Evolutionary conservation across 2,113 vertebrate genomes (phyloP).

Genomic region (Hippoglossus stenolepis): DNA sequence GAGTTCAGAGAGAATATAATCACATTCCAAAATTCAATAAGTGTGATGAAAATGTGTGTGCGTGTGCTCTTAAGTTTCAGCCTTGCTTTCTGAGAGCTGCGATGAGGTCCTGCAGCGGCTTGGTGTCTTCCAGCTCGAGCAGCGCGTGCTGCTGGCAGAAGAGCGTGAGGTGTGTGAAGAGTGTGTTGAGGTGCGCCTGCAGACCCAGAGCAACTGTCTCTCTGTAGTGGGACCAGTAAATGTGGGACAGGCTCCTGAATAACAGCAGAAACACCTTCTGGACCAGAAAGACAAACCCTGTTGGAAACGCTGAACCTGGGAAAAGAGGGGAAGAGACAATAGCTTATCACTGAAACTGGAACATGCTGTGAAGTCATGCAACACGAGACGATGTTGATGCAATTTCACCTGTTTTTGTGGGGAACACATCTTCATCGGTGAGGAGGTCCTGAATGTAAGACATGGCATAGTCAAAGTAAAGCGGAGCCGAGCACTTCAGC

Average conservation of each 20-base stretch:
- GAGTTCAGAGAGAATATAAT: not conserved
- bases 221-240: conserved; percentile 86
- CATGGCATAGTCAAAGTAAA: conserved; percentile 86
- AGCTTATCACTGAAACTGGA: not conserved
- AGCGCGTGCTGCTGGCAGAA: conserved; percentile 83
- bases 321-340: not conserved
- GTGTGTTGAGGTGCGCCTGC: conserved; percentile 86
- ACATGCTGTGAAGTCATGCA: not conserved
- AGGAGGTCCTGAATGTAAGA: conserved; percentile 86
- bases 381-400: rapidly evolving
- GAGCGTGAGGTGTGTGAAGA: conserved; percentile 83
- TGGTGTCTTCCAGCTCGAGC: conserved; percentile 81
- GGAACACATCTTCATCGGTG: conserved; percentile 85
- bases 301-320: conserved; percentile 79
- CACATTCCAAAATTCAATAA: conserved; percentile 7
- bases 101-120: conserved; percentile 83
- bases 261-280: conserved; percentile 86
- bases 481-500: conserved; percentile 84
- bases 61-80: conserved; percentile 27
- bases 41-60: not conserved
- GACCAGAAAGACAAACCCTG: conserved; percentile 81
- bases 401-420: conserved; percentile 81
- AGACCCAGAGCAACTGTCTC: conserved; percentile 80
- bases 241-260: conserved; percentile 85
- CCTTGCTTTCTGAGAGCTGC: conserved; percentile 62